Conservation (phyloP, 2,797 vertebrate species). For the Diplodus puntazzo region DNA sequence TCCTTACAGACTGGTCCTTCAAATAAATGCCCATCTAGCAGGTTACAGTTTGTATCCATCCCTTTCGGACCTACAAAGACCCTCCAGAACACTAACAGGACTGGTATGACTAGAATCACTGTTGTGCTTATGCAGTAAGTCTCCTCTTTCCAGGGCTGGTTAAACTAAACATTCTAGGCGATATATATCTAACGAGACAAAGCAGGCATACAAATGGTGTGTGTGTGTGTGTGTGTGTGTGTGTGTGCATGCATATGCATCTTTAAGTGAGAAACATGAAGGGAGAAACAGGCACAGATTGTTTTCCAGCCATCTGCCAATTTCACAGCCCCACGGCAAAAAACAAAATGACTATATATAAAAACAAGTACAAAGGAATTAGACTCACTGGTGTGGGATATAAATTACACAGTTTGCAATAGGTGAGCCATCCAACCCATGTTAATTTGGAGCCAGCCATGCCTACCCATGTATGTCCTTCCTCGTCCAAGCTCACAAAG, state of each 20-base stretch:
- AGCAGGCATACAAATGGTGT: background rate
- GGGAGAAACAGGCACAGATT: slow-evolving; percentile 25
- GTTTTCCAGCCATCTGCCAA: slow-evolving; percentile 63
- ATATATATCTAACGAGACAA: background rate
- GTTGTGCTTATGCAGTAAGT: background rate
- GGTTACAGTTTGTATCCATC: background rate
- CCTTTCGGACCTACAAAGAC: background rate
- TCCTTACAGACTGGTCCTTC: no score
- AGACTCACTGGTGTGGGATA: slow-evolving; percentile 64
- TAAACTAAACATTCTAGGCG: background rate
- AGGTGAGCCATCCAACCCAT: slow-evolving; percentile 54
- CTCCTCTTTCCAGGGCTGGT: background rate
- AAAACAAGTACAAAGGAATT: slow-evolving; percentile 71
- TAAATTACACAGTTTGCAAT: slow-evolving; percentile 72
- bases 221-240: no score
- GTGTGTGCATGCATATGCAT: slow-evolving; percentile 9
- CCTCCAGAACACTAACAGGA: background rate
- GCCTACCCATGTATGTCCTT: slow-evolving; percentile 70
- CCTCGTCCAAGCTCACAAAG: slow-evolving; percentile 49
- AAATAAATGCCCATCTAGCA: no score
- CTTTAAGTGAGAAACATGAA: slow-evolving; percentile 27
- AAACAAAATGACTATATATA: slow-evolving; percentile 59
- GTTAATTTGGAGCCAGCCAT: slow-evolving; percentile 70
- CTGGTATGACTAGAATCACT: background rate
- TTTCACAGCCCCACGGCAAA: slow-evolving; percentile 44